Conservation (phyloP, 64 coral and sea anemone genomes). For the Catalaphyllia jardinei region DNA sequence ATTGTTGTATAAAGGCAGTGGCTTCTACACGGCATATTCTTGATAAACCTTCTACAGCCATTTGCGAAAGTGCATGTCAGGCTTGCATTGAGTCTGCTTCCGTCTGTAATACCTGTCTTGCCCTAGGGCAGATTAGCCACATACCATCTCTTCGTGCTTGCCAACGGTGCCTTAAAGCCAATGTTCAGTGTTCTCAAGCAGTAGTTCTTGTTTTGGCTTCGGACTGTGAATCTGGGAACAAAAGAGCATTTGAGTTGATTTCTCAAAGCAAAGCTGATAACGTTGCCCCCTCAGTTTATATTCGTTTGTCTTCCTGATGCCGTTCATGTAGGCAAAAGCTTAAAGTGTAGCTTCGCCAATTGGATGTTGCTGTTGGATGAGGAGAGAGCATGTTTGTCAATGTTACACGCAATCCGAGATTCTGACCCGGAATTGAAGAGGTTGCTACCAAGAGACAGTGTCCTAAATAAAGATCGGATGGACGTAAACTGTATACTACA, state of each 20-base stretch:
- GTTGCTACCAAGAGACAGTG: constrained; percentile 44
- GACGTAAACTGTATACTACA: constrained; percentile 58
- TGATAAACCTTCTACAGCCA: background rate
- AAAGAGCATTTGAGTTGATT: constrained; percentile 24
- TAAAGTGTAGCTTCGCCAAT: constrained; percentile 60
- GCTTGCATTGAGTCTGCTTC: constrained; percentile 11
- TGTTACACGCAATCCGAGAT: constrained; percentile 49
- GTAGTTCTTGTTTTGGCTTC: constrained; percentile 8
- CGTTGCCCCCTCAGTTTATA: background rate
- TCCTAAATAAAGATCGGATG: constrained; percentile 74
- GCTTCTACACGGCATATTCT: background rate
- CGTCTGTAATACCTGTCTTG: constrained; percentile 28
- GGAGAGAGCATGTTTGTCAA: constrained; percentile 51
- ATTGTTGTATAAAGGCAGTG: background rate
- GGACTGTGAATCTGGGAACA: constrained; percentile 4
- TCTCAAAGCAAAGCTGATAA: background rate
- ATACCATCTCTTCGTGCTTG: constrained; percentile 26
- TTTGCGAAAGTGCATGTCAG: constrained; percentile 10
- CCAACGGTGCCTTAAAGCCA: background rate
- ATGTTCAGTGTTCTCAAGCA: background rate
- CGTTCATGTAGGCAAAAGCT: constrained; percentile 62
- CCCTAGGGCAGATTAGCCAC: background rate
- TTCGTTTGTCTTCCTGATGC: constrained; percentile 54
- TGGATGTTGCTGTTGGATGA: constrained; percentile 51
- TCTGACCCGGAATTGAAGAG: constrained; percentile 4